Base-by-base conservation (phyloP, 2,113 vertebrate genomes). In the Amazona vittata region DNA sequence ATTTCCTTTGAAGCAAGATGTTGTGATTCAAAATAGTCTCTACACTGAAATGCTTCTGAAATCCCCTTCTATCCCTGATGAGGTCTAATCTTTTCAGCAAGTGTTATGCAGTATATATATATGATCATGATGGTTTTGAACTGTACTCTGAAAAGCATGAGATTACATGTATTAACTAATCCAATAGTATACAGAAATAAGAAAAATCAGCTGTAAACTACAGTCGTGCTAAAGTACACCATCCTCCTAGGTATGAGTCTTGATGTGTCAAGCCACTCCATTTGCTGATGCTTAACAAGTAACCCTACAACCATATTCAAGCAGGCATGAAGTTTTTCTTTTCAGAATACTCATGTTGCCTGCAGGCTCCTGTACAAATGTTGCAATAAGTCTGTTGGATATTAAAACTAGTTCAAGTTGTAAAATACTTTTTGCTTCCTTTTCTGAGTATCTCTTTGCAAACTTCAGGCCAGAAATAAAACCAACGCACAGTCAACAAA, bases 401-500 rank as follows among this genome's bases (percentile, higher is more conserved):
- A 90, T 87, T 91, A 94, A 94, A 95, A 74, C 46, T 92, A 92
- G 73, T 87, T 94, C 85, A 96, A 97, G 63, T 89, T 81, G 83
- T 94, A 96, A 97, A 97, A 97, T 62, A 93, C 4, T 78, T 97
- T 92, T 97, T 90, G 95, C 95, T 98, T 98, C 95, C 91, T 91
- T 95, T 96, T 97, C 95, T 91, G 87, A 96, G 78, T 93, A 89
- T 94, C 44, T 93, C 89, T 90, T 94, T 82, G 75, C 73, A 97
- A 96, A 95, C 20, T 95, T 94, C 82, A 96, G 67, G 76, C 86
- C 92, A 97, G 94, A 97, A 98, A 94, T 95, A 94, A 98, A 97
- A 95, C 39, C 10, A 91, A 89, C 11, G 90, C 74, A 94, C 10
- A 83, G 86, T 52, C 60, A 92, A 92, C 24, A 88, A 96, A 86